These are phyloP conservation scores for Ennomos erosarius DNA, from an alignment of 2,888 invertebrate genomes.

Conservation along the genomic window DNA sequence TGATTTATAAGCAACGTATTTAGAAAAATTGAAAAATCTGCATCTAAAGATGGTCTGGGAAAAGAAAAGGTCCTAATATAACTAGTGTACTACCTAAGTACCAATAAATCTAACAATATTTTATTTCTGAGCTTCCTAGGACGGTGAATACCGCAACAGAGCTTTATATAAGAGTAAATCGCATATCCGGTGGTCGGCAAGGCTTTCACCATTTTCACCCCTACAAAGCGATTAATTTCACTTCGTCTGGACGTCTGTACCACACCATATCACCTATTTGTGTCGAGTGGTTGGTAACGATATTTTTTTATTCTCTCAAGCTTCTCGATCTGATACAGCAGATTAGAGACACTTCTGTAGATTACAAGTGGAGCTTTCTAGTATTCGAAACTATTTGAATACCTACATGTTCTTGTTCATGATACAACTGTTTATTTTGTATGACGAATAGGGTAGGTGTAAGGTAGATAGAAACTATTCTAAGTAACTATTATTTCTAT, in stretches of 20 bases:
- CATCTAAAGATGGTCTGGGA: too few relatives aligned
- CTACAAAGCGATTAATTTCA: conserved; percentile 52
- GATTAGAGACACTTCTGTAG: too few relatives aligned
- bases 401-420: too few relatives aligned
- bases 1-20: too few relatives aligned
- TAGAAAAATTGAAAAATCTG: too few relatives aligned
- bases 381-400: too few relatives aligned
- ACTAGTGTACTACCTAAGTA: too few relatives aligned
- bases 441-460: background rate
- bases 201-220: conserved; percentile 48
- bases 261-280: conserved; percentile 33
- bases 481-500: too few relatives aligned
- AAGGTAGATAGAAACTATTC: too few relatives aligned
- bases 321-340: too few relatives aligned
- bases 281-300: conserved; percentile 13
- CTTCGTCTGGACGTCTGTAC: conserved; percentile 42
- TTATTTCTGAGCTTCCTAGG: conserved; percentile 37
- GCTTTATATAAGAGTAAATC: conserved; percentile 31
- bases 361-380: too few relatives aligned
- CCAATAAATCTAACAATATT: conserved; percentile 7
- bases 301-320: conserved; percentile 24
- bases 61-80: too few relatives aligned
- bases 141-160: conserved; percentile 6
- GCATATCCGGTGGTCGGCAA: conserved; percentile 40
- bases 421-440: background rate